Evolutionary conservation across 2,888 invertebrate genomes (phyloP), one percentile per base, ranked within the genome.

Genomic region (Tuberolachnus salignus): DNA sequence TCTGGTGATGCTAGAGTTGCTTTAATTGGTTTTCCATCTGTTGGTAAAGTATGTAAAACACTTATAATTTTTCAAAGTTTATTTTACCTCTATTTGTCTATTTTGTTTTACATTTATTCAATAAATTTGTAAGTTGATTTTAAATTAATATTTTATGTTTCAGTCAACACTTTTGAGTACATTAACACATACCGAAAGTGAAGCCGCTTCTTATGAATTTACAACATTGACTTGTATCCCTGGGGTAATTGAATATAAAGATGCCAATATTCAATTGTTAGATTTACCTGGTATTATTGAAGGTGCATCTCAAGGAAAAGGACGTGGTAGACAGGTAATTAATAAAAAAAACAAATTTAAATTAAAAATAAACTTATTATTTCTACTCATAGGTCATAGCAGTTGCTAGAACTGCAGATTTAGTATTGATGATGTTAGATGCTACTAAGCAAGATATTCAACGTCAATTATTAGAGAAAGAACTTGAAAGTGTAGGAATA

Each of bases 251-350:
- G 95, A 97, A 85, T 97, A 99, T 86, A 94, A 97, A 85, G 99
- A 98, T 63, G 99, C 99, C 53, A 97, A 97, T 85, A 98, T 99
- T 85, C 99, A 99, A 86, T 88, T 99, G 82, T 90, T 99, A 0
- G 99, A 99, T 90, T 89, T 99, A 85, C 99, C 99, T 80, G 99
- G 99, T 85, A 99, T 99, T 85, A 99, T 99, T 86, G 99, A 99
- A 89, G 99, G 99, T 81, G 99, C 99, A 82, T 93, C 98, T 1
- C 98, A 95, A 86, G 94, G 94, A 82, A 94, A 94, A 87, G 95
- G 95, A 84, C 89, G 95, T 86, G 95, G 95, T 82, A 87, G 94
- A 83, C 95, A 97, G 89, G 91, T 86, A 34, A 34, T 4, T 82
- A 81, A 67, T 53, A 74, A 42, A 26, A 44, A 19, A 70, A 34